phyloP scores from a whole-genome alignment of 2,113 vertebrate genomes.

The Glareola pratincola region DNA sequence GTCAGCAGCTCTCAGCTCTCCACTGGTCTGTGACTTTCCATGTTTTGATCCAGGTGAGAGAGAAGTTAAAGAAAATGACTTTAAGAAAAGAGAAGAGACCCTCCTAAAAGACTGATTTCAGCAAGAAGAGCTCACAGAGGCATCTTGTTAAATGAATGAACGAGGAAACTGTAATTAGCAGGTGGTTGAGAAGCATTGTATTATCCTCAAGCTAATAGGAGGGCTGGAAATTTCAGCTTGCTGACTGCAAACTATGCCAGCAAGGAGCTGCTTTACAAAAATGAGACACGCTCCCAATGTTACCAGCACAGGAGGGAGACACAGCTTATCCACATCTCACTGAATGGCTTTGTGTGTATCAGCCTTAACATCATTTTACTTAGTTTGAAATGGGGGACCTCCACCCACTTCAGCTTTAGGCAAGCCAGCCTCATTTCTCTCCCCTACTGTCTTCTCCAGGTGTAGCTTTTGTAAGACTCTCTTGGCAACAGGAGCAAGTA shows the following conservation, averaged over 20 bases:
- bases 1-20: slow-evolving; percentile 57
- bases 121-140: not conserved
- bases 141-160: not conserved
- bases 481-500: not conserved
- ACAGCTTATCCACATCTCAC: not conserved
- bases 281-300: not conserved
- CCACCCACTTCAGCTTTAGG: not conserved
- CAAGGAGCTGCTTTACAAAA: not conserved
- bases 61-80: not conserved
- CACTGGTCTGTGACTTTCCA: slow-evolving; percentile 13
- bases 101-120: not conserved
- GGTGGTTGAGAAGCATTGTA: not conserved
- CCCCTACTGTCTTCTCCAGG: not conserved
- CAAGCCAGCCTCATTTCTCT: not conserved
- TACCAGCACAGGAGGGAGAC: not conserved
- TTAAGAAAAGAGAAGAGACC: not conserved
- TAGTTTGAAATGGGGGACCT: not conserved
- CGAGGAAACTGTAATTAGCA: not conserved
- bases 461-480: not conserved
- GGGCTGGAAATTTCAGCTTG: not conserved
- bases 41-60: not conserved
- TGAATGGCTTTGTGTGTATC: not conserved
- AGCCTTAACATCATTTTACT: not conserved
- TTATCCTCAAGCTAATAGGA: not conserved
- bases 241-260: not conserved